Conservation (phyloP, 2,113 vertebrate species). For the Percina caprodes region DNA sequence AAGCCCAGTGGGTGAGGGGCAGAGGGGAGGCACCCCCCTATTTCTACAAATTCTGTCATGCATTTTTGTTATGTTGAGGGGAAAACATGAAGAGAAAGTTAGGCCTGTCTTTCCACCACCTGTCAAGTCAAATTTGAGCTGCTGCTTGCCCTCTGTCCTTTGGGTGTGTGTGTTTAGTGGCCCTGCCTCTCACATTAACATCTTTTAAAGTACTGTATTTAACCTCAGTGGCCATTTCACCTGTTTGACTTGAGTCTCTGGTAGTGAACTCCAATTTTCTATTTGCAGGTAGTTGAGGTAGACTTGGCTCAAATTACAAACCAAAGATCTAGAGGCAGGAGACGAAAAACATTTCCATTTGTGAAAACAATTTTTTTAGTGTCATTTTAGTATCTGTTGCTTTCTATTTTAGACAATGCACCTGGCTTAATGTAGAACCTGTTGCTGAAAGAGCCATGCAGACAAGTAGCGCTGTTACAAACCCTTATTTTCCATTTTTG, state of each 20-base stretch:
- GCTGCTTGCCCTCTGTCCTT: slow-evolving; percentile 11
- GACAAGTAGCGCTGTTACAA: too few species aligned
- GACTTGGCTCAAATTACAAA: background rate
- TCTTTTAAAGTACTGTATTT: slow-evolving; percentile 56
- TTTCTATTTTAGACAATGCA: background rate
- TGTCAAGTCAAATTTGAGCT: slow-evolving; percentile 40
- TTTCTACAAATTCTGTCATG: background rate
- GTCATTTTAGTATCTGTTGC: background rate
- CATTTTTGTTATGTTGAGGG: slow-evolving; percentile 21
- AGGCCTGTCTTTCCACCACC: slow-evolving; percentile 25
- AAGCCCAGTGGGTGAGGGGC: slow-evolving; percentile 14
- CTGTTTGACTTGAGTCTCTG: slow-evolving; percentile 31
- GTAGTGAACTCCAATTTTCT: background rate
- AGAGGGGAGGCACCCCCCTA: background rate
- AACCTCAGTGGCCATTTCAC: slow-evolving; percentile 48
- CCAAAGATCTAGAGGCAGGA: background rate
- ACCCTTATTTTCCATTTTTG: background rate
- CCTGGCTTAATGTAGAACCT: background rate
- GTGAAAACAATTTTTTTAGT: too few species aligned
- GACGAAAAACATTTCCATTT: background rate
- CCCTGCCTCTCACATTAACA: slow-evolving; percentile 54
- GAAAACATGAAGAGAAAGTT: slow-evolving; percentile 20
- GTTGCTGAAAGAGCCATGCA: background rate
- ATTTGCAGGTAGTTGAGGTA: background rate
- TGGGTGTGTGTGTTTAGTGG: slow-evolving; percentile 26